Percentiles rank a stretch among this genome's conserved stretches.
These are phyloP conservation scores for Triplophysa bombifrons DNA, from an alignment of 2,797 vertebrate species.

Conservation along the genomic window DNA sequence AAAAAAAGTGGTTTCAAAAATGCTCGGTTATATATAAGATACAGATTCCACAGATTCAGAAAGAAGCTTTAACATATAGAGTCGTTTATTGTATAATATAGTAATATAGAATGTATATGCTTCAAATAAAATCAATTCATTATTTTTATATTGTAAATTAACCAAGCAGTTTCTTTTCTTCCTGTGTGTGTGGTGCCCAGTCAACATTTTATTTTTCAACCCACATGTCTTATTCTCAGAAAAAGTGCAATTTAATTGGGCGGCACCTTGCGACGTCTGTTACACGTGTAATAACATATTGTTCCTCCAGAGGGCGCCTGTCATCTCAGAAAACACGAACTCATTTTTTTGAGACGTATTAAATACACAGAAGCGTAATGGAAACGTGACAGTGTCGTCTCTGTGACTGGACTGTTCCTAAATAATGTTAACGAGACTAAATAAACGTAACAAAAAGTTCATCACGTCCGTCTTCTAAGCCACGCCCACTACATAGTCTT, in stretches of 20 bases:
- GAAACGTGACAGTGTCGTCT: not conserved
- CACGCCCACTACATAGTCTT: not conserved
- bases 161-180: conserved; percentile 56
- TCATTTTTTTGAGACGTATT: not conserved
- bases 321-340: not conserved
- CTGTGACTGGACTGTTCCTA: no score
- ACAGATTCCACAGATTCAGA: not conserved
- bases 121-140: conserved; percentile 64
- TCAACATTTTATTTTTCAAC: not conserved
- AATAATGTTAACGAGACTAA: no score
- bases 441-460: not conserved
- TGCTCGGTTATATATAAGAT: not conserved
- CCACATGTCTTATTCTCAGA: no score
- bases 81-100: not conserved
- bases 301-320: not conserved
- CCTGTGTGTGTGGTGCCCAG: conserved; percentile 50
- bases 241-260: no score
- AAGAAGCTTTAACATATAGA: conserved; percentile 11
- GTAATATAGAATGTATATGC: conserved; percentile 52
- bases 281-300: not conserved
- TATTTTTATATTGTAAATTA: conserved; percentile 77
- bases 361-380: not conserved
- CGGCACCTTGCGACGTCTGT: no score
- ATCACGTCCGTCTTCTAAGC: not conserved
- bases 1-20: not conserved